A percentile compares a stretch with the other conserved stretches of the same genome.
Evolutionary conservation across 2,797 vertebrate genomes (phyloP).

Genomic region (Cynopterus sphinx): DNA sequence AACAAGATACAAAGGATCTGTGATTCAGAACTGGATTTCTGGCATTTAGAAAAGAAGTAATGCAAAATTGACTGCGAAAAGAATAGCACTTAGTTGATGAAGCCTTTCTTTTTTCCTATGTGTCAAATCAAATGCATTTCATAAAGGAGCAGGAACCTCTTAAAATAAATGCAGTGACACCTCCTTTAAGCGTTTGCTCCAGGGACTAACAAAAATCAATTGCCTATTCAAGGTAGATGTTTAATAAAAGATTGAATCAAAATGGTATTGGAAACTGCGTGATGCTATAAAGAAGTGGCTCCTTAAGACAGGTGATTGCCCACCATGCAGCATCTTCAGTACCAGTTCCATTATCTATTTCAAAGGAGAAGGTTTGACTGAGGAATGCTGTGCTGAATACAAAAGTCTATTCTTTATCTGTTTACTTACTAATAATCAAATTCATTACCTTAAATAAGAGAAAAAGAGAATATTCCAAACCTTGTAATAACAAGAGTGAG

Average conservation of each 20-base stretch:
- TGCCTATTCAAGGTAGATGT: constrained; percentile 67
- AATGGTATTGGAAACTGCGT: constrained; percentile 49
- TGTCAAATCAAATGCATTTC: constrained; percentile 58
- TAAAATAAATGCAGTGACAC: constrained; percentile 41
- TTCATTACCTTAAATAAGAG: constrained; percentile 48
- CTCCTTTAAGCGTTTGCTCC: constrained; percentile 36
- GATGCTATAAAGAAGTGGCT: constrained; percentile 14
- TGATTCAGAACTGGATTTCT: constrained; percentile 15
- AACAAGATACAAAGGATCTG: neutral
- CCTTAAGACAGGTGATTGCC: neutral
- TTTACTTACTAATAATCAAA: constrained; percentile 46
- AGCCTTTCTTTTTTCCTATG: neutral
- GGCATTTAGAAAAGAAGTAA: neutral
- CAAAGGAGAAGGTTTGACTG: constrained; percentile 36
- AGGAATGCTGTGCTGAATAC: constrained; percentile 2
- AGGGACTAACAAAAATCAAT: constrained; percentile 75
- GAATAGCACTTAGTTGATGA: neutral
- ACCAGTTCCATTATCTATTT: neutral
- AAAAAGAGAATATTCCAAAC: constrained; percentile 28
- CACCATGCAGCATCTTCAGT: neutral
- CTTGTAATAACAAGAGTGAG: neutral
- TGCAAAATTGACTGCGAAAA: neutral
- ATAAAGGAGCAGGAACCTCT: constrained; percentile 42
- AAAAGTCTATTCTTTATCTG: neutral
- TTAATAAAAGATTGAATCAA: constrained; percentile 74